These are phyloP conservation scores for Kryptopterus vitreolus DNA, from an alignment of 2,797 vertebrate species.

Conservation along the genomic window DNA sequence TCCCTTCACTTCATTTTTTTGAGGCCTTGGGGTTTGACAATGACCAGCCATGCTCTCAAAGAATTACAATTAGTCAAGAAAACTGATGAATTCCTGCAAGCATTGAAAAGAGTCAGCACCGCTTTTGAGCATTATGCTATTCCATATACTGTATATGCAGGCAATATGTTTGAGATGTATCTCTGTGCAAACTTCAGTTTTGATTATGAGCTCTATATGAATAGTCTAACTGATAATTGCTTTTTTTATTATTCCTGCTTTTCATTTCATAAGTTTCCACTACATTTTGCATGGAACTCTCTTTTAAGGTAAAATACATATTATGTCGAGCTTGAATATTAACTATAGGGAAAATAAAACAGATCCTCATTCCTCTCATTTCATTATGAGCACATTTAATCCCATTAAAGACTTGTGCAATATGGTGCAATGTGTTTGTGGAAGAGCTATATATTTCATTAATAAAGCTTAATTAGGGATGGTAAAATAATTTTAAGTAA, in stretches of 20 bases:
- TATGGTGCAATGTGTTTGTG: neutral
- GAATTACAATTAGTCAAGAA: constrained; percentile 67
- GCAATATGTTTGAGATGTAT: neutral
- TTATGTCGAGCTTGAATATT: neutral
- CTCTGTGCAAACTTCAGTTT: neutral
- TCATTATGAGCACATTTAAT: constrained; percentile 29
- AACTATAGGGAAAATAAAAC: constrained; percentile 33
- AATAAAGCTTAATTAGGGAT: neutral
- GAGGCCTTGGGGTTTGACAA: constrained; percentile 70
- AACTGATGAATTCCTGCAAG: constrained; percentile 48
- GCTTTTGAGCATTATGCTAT: constrained; percentile 20
- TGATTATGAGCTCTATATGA: neutral
- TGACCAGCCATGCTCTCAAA: constrained; percentile 69
- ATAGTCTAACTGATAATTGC: neutral
- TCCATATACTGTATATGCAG: too few species aligned
- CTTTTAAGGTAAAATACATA: neutral
- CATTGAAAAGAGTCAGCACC: constrained; percentile 37
- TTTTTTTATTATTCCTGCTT: neutral
- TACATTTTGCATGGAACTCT: neutral
- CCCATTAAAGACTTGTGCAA: neutral
- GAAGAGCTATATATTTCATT: neutral
- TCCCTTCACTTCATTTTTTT: constrained; percentile 68
- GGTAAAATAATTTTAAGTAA: neutral
- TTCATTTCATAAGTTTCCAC: neutral
- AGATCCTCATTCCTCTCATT: constrained; percentile 29